These are phyloP conservation scores for Motacilla tschutschensis DNA, from an alignment of 2,113 vertebrate genomes.

Conservation along the genomic window DNA sequence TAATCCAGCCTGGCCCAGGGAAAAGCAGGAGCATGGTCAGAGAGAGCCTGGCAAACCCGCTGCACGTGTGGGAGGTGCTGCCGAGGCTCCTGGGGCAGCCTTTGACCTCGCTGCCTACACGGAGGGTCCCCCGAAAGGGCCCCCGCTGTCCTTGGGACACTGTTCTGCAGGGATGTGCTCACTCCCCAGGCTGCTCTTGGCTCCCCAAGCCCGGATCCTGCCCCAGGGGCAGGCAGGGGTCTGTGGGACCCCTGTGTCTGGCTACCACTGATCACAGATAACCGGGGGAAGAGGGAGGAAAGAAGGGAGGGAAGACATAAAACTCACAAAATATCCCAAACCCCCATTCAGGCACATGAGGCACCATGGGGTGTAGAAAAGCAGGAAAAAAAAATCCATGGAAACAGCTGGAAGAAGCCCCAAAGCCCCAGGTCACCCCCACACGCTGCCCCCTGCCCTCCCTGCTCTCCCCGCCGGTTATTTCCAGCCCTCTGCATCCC, in stretches of 20 bases:
- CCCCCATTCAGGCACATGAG: not conserved
- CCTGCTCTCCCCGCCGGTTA: not conserved
- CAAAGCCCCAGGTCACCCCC: not conserved
- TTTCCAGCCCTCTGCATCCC: not conserved
- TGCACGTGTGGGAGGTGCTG: not conserved
- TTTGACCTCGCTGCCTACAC: not conserved
- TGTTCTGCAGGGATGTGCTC: not conserved
- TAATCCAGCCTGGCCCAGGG: conserved; percentile 32
- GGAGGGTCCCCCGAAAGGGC: not conserved
- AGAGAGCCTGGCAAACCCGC: not conserved
- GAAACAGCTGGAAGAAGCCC: not conserved
- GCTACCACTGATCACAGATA: not conserved
- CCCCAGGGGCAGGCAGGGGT: not conserved
- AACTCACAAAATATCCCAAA: not conserved
- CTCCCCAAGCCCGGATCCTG: not conserved
- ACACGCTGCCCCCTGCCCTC: not conserved
- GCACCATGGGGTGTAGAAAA: not conserved
- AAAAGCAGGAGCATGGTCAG: not conserved
- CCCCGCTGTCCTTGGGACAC: not conserved
- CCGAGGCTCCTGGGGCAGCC: not conserved
- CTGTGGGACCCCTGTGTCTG: not conserved
- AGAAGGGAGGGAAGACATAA: not conserved
- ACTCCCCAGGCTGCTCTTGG: not conserved
- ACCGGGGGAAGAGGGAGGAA: not conserved
- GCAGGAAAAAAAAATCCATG: not conserved